phyloP scores from a whole-genome alignment of 2,797 vertebrate genomes.

The Netta rufina region DNA sequence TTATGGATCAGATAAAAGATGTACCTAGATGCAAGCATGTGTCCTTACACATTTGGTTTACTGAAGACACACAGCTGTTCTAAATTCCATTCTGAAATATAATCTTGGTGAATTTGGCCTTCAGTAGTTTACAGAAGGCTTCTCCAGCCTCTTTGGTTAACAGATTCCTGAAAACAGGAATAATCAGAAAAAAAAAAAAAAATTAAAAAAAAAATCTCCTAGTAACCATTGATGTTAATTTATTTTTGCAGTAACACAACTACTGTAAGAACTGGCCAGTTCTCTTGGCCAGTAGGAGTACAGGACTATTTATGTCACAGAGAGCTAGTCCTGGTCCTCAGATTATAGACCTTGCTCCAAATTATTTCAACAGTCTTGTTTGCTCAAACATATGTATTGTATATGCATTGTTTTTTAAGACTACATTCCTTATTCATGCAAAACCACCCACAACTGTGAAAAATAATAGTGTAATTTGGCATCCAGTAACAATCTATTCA shows the following conservation, averaged over 20 bases:
- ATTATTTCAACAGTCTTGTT: not conserved
- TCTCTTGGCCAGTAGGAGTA: not conserved
- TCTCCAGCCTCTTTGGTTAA: not conserved
- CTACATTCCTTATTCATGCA: not conserved
- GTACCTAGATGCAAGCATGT: fast-evolving
- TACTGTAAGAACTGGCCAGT: not conserved
- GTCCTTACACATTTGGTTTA: not conserved
- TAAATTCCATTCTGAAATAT: not conserved
- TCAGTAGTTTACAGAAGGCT: not conserved
- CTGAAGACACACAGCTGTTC: not conserved
- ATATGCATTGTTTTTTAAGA: not conserved
- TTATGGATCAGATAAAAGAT: not conserved
- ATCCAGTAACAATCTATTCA: not conserved
- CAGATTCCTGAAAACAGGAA: not conserved
- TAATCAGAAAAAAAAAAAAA: not conserved
- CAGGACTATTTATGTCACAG: not conserved
- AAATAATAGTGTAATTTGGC: not conserved
- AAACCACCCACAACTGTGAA: not conserved
- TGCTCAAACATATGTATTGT: not conserved
- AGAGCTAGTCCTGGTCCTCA: not conserved
- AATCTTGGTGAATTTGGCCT: not conserved
- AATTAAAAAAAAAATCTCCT: not conserved
- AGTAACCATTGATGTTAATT: not conserved
- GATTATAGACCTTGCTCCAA: not conserved
- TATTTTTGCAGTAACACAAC: not conserved